These are phyloP conservation scores for Sminthurinus aureus DNA, from an alignment of 2,888 invertebrate species.

Conservation along the genomic window DNA sequence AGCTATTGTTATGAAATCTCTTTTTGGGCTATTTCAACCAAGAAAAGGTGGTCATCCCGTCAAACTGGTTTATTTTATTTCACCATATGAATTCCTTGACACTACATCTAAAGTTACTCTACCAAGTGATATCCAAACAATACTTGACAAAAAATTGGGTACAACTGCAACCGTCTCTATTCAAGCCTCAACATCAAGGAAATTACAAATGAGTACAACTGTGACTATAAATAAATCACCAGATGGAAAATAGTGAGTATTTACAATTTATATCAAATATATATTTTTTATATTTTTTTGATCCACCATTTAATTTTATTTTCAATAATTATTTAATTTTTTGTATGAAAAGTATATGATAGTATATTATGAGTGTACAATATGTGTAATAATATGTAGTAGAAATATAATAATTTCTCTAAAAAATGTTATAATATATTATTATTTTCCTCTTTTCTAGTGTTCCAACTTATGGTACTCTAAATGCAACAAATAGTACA, in stretches of 20 bases:
- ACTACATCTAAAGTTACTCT: constrained; percentile 76
- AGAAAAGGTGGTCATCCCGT: constrained; percentile 89
- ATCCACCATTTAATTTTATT: no score
- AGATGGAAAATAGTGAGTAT: constrained; percentile 75
- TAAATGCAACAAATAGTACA: constrained; percentile 85
- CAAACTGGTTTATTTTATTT: constrained; percentile 92
- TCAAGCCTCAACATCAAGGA: constrained; percentile 86
- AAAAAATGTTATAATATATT: constrained; percentile 6
- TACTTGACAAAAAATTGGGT: constrained; percentile 75
- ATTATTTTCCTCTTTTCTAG: constrained; percentile 62
- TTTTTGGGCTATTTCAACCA: constrained; percentile 85
- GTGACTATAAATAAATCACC: constrained; percentile 74
- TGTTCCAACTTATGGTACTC: constrained; percentile 79
- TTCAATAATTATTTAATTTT: not conserved
- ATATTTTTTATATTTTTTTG: not conserved
- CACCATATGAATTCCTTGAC: constrained; percentile 89
- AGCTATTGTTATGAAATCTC: constrained; percentile 70
- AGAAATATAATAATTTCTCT: not conserved
- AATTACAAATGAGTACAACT: constrained; percentile 73
- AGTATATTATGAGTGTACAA: no score
- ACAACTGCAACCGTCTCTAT: constrained; percentile 89
- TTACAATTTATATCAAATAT: constrained; percentile 43
- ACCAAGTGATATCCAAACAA: constrained; percentile 72
- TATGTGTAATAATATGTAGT: no score
- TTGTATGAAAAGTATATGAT: no score